Percentiles rank a stretch among this genome's conserved stretches.
Evolutionary conservation across 2,113 vertebrate species (phyloP).

Genomic region (Saimiri boliviensis): DNA sequence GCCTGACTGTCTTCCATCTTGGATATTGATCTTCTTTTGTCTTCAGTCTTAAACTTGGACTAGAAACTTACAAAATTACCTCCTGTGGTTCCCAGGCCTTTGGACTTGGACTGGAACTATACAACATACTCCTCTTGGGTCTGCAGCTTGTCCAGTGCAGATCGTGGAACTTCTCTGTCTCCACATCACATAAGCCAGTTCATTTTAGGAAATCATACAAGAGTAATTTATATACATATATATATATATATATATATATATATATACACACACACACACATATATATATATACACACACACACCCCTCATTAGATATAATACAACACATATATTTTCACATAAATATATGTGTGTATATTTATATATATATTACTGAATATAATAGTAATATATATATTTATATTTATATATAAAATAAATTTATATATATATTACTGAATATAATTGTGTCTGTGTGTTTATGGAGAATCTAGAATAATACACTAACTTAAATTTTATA

Average conservation of each 20-base stretch:
- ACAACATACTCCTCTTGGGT: background rate
- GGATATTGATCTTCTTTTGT: background rate
- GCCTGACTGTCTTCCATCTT: background rate
- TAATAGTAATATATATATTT: too few species aligned
- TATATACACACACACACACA: background rate
- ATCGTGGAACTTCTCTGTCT: background rate
- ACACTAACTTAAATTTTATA: constrained; percentile 4
- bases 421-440: too few species aligned
- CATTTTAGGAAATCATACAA: background rate
- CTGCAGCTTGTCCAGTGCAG: accelerated
- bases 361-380: too few species aligned
- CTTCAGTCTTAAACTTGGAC: background rate
- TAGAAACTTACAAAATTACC: background rate
- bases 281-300: background rate
- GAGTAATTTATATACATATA: background rate
- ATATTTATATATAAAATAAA: too few species aligned
- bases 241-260: too few species aligned
- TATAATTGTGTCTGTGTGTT: background rate
- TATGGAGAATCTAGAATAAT: background rate
- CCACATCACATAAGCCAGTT: background rate
- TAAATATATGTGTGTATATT: background rate
- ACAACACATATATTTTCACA: background rate
- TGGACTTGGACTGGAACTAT: too few species aligned
- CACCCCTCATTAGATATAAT: background rate
- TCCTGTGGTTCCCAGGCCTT: background rate